phyloP scores from a whole-genome alignment of 2,113 vertebrate genomes.

The Crotophaga sulcirostris region DNA sequence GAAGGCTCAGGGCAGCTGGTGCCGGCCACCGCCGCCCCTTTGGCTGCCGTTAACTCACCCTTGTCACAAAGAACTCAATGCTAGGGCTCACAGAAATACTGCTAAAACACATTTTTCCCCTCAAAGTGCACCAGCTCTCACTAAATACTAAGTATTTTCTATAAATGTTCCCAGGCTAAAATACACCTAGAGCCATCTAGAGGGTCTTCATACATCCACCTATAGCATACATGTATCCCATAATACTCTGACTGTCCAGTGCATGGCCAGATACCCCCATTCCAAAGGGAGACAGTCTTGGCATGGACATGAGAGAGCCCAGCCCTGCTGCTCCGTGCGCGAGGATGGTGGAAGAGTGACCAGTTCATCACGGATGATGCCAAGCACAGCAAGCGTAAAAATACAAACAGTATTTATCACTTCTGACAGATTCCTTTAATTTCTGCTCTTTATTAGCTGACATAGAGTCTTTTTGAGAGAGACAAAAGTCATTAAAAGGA shows the following conservation, averaged over 20 bases:
- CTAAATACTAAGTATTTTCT: neutral
- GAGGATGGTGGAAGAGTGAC: neutral
- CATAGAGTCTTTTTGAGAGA: neutral
- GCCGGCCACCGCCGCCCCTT: neutral
- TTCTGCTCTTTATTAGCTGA: constrained; percentile 41
- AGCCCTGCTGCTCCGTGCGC: neutral
- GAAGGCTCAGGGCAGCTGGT: neutral
- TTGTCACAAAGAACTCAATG: constrained; percentile 6
- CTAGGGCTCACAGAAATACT: constrained; percentile 33
- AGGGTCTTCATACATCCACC: neutral
- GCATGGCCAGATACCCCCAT: neutral
- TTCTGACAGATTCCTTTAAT: constrained; percentile 21
- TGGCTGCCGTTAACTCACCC: neutral
- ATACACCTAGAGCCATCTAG: neutral
- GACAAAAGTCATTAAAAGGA: neutral
- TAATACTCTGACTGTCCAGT: neutral
- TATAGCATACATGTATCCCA: neutral
- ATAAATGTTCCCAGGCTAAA: neutral
- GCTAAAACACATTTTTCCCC: neutral
- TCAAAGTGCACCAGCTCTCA: neutral
- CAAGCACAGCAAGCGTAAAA: neutral
- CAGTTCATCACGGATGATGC: neutral
- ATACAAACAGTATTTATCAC: neutral
- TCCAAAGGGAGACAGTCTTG: neutral
- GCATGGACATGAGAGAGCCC: rapidly evolving